Base-by-base conservation (phyloP, 2,113 vertebrate species). In the Apus apus region DNA sequence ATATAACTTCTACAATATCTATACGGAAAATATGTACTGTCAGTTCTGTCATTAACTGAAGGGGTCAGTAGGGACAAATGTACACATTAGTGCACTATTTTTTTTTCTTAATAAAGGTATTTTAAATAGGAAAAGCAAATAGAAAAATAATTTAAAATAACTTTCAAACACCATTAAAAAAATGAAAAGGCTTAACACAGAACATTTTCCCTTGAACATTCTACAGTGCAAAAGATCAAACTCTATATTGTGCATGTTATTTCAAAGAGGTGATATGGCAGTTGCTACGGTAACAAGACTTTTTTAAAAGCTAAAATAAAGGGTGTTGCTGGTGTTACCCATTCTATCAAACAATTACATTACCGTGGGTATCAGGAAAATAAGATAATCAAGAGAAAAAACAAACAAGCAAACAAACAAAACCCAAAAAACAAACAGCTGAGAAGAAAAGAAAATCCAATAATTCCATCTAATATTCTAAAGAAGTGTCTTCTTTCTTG, bases 181-280 rank as follows among this genome's bases (percentile, higher is more conserved):
- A 54, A 58, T 70, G 21, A 30, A 48, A 40, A 13, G 34, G 30
- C 40, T 87, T 76, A 64, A 65, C 53, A 74, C 5, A 26, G 51
- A 92, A 71, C 16, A 50, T 61, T 87, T 95, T 95, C 58, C 13
- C 20, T 89, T 96, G 64, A 83, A 74, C 51, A 68, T 76, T 80
- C 26, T 54, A 89, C 61, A 82, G 75, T 81, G 78, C 79, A 93
- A 89, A 94, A 94, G 94, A 92, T 94, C 75, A 78, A 90, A 87
- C 77, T 95, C 48, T 58, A 43, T 83, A 82, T 46, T 72, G 58
- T 72, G 66, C 62, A 56, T 67, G 10, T 95, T 68, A 74, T 91
- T 93, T 91, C 73, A 93, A 95, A 80, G 66, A 85, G 75, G 89
- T 81, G 56, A 87, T 95, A 87, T 90, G 67, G 73, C 45, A 78